A percentile compares a stretch with the other conserved stretches of the same genome.
Evolutionary conservation across 1,140 invertebrate genomes (phyloP).

Genomic region (Drosophila athabasca): DNA sequence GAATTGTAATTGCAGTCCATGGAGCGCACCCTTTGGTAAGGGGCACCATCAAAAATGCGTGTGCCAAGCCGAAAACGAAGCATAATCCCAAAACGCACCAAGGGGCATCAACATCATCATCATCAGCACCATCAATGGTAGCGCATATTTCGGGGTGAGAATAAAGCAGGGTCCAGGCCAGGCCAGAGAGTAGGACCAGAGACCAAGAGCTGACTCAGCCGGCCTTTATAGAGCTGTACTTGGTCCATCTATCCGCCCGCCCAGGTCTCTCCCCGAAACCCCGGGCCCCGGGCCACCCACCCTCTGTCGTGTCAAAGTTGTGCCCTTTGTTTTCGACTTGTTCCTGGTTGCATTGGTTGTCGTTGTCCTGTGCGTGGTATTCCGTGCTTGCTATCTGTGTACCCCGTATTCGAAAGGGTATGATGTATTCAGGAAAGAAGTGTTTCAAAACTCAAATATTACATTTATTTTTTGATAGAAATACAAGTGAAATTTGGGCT

Average conservation of each 20-base stretch:
- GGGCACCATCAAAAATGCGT: constrained; percentile 74
- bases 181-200: neutral
- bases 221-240: constrained; percentile 28
- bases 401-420: too few relatives aligned
- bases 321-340: constrained; percentile 41
- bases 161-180: too few relatives aligned
- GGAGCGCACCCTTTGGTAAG: constrained; percentile 26
- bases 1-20: constrained; percentile 61
- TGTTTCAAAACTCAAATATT: neutral
- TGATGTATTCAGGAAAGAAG: too few relatives aligned
- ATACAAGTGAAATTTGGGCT: too few relatives aligned
- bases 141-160: neutral
- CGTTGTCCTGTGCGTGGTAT: constrained; percentile 47
- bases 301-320: constrained; percentile 30
- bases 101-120: constrained; percentile 31
- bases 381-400: constrained; percentile 9
- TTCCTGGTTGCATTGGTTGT: constrained; percentile 45
- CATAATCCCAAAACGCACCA: constrained; percentile 63
- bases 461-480: constrained; percentile 7
- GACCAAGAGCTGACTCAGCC: constrained; percentile 32
- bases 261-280: neutral
- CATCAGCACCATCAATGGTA: constrained; percentile 21
- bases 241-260: constrained; percentile 13
- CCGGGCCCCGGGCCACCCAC: neutral
- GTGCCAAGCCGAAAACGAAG: constrained; percentile 47